Base-by-base conservation (phyloP, 2,113 vertebrate species). In the Trogon surrucura region DNA sequence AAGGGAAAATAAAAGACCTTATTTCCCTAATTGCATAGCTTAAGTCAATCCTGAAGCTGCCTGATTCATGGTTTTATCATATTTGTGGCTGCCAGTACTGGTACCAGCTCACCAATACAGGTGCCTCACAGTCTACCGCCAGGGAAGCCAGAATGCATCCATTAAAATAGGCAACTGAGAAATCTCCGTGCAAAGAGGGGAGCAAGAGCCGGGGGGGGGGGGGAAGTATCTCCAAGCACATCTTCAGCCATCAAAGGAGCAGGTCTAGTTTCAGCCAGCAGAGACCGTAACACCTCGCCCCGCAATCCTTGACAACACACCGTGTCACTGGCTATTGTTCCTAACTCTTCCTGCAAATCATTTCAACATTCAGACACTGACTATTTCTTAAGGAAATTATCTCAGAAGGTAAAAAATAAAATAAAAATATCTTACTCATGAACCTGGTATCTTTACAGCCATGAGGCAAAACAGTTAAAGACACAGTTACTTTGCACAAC, bases 211-310 rank as follows among this genome's bases (percentile, higher is more conserved):
- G 48, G 2, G 2, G 27, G 13, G 5, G 9, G 21, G 5, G 58
- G 54, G 53, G 57, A 86, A 83, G 69, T 79, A 85, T 81, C 80
- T 67, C 56, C 73, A 71, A 90, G 82, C 81, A 88, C 45, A 89
- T 36, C 85, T 38, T 79, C 88, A 93, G 38, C 58, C 81, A 92
- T 89, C 80, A 90, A 96, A 97, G 89, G 34, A 92, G 88, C 80
- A 93, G 86, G 94, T 95, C 85, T 93, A 93, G 75, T 97, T 95
- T 93, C 93, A 95, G 85, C 81, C 94, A 95, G 92, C 93, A 95
- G 62, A 96, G 90, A 91, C 75, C 44, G 13, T 92, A 94, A 87
- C 96, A 96, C 91, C 89, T 97, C 91, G 1, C 86, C 88, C 53
- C 10, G 5, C 48, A 45, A 74, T 90, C 60, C 25, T 73, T 88